Base-by-base conservation (phyloP, 2,888 invertebrate species). In the Icerya purchasi region DNA sequence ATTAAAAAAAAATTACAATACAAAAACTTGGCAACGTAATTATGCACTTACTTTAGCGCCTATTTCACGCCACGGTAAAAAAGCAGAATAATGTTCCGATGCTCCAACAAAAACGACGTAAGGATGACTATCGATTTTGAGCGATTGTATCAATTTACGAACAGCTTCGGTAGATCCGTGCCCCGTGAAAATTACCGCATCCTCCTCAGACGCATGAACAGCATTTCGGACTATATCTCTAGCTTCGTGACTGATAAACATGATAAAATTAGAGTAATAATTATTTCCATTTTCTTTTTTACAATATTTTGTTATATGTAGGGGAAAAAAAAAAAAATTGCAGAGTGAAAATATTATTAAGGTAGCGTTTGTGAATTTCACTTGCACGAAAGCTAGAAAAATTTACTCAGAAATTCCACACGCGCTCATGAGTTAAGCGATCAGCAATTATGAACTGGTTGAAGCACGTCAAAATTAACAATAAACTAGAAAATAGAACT, bases 51-150 rank as follows among this genome's bases (percentile, higher is more conserved):
- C 87, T 79, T 82, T 80, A 64, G 84, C 81, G 24, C 82, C 83
- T 59, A 78, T 76, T 69, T 89, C 87, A 65, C 82, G 78, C 91
- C 90, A 92, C 22, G 90, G 84, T 59, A 83, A 76, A 53, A 91
- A 74, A 71, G 82, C 83, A 60, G 82, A 81, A 69, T 83, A 81
- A 68, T 85, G 84, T 69, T 85, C 84, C 69, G 77, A 81, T 3
- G 83, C 80, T n/a, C 88, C 86, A 53, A 86, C 83, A 70, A 89
- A 85, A 23, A 89, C 80, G 20, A 82, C 75, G 14, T 8, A 14
- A 14, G 36, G 14, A 59, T 81, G 78, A 22, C 79, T 77, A 57
- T 75, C 74, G 53, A 86, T 77, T 65, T 81, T 75, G 65, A 88
- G 73, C 21, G 82, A 82, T 65, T 82, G 77, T 57, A 87, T 79